Conservation (phyloP, 2,797 vertebrate genomes). For the Phaenicophaeus curvirostris region DNA sequence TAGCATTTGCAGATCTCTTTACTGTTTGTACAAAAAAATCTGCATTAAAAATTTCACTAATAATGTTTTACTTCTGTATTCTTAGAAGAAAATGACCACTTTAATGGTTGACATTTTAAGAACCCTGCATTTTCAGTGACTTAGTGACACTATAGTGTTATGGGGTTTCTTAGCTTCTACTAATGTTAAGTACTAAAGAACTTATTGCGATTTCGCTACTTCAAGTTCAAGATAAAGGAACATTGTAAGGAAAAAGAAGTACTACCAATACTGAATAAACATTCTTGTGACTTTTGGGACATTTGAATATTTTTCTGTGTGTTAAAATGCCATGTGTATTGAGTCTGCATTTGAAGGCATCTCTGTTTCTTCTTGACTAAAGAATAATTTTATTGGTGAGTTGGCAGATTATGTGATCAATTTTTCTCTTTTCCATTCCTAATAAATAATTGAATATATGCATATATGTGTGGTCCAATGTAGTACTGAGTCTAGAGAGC, state of each 20-base stretch:
- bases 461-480: background rate
- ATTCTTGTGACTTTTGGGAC: background rate
- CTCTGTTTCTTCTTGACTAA: background rate
- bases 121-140: background rate
- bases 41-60: no score
- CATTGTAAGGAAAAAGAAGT: background rate
- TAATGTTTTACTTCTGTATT: no score
- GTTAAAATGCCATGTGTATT: background rate
- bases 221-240: background rate
- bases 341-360: background rate
- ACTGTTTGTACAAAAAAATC: background rate
- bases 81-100: background rate
- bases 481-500: background rate
- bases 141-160: background rate
- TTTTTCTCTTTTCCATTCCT: background rate
- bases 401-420: background rate
- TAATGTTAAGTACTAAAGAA: background rate
- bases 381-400: background rate
- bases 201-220: background rate
- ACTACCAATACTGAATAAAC: background rate
- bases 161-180: background rate
- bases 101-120: background rate
- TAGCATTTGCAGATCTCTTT: background rate
- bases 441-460: background rate
- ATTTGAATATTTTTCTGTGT: background rate